These are phyloP conservation scores for Mormyrus hasselquistii DNA, from an alignment of 2,797 vertebrate species.

Conservation along the genomic window DNA sequence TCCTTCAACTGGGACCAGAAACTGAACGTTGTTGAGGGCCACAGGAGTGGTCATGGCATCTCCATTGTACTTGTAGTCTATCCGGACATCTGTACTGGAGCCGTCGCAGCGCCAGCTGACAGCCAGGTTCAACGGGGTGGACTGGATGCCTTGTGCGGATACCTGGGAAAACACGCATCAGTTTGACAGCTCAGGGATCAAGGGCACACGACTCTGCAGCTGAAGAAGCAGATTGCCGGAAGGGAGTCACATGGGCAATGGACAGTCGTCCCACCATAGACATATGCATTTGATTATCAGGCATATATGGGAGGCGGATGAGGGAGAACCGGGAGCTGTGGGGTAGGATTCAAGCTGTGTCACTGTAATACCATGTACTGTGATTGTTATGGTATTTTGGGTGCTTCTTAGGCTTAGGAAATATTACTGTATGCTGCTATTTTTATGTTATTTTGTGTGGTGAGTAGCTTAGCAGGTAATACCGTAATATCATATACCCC, in stretches of 20 bases:
- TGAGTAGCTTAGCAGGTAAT: too few species aligned
- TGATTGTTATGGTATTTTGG: neutral
- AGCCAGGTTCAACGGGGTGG: conserved; percentile 91
- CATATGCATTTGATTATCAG: neutral
- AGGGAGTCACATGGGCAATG: neutral
- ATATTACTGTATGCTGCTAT: neutral
- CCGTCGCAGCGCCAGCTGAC: conserved; percentile 89
- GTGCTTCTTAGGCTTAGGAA: neutral
- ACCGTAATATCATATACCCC: too few species aligned
- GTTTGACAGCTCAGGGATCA: neutral
- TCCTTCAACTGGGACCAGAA: conserved; percentile 84
- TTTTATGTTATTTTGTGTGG: too few species aligned
- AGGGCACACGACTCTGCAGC: neutral
- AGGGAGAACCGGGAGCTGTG: neutral
- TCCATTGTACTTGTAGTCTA: conserved; percentile 94
- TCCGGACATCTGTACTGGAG: conserved; percentile 84
- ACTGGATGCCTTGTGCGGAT: conserved; percentile 86
- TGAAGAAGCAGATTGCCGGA: neutral
- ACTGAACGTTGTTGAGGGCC: conserved; percentile 90
- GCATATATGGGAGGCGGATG: neutral
- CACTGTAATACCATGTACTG: neutral
- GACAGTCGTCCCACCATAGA: conserved; percentile 55
- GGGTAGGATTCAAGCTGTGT: neutral
- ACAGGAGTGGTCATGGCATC: conserved; percentile 81
- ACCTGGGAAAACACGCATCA: conserved; percentile 63